These are phyloP conservation scores for Suncus etruscus DNA, from an alignment of 2,113 vertebrate genomes.

Conservation along the genomic window DNA sequence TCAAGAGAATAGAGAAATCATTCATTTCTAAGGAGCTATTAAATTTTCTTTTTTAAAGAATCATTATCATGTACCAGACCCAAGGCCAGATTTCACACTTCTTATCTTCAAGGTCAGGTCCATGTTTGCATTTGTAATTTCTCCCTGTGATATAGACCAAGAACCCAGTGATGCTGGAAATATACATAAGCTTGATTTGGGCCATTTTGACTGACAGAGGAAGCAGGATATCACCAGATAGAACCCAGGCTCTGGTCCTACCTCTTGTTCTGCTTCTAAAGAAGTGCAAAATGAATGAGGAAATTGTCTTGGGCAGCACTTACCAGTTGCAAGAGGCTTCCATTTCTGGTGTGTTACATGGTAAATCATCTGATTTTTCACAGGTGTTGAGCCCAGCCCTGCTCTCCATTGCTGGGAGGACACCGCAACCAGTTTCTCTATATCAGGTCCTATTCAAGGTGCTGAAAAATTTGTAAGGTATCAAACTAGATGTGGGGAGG, in stretches of 20 bases:
- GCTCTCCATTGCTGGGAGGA: background rate
- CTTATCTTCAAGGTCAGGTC: background rate
- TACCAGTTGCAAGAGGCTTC: too few relatives aligned
- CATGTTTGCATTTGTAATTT: background rate
- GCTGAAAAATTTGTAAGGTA: too few relatives aligned
- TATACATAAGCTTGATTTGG: background rate
- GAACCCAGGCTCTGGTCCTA: background rate
- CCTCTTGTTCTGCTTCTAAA: background rate
- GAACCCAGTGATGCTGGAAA: too few relatives aligned
- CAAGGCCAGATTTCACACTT: slow-evolving; percentile 25
- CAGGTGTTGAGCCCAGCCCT: too few relatives aligned
- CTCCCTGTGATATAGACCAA: background rate
- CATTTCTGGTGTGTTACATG: background rate
- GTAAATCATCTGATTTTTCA: too few relatives aligned
- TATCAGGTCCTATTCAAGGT: too few relatives aligned
- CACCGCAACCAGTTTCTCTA: too few relatives aligned
- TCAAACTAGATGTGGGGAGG: too few relatives aligned
- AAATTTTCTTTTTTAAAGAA: slow-evolving; percentile 63
- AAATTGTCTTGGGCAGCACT: background rate
- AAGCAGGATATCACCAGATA: background rate
- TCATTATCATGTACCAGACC: slow-evolving; percentile 46
- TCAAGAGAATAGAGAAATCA: slow-evolving; percentile 65
- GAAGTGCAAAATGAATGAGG: background rate
- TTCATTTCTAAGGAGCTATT: slow-evolving; percentile 75
- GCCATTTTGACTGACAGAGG: background rate